phyloP scores from a whole-genome alignment of 2,797 vertebrate species.

The Delichon dasypus region DNA sequence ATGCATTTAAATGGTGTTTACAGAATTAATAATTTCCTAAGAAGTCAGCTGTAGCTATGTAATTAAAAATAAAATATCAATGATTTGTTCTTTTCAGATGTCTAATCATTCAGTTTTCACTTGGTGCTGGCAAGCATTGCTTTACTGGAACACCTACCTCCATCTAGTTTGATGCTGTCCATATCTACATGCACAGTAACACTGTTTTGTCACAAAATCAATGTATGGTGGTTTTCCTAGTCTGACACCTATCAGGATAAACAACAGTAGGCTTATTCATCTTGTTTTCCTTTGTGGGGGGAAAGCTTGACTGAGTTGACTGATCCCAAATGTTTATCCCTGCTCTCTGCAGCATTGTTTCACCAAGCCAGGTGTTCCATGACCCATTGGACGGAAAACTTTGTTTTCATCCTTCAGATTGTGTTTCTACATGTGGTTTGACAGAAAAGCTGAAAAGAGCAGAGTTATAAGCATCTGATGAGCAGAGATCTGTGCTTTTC shows the following conservation, averaged over 20 bases:
- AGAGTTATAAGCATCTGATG: background rate
- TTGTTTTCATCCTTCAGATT: background rate
- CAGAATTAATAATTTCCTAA: background rate
- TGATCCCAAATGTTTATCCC: background rate
- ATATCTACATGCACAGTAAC: background rate
- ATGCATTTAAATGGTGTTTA: background rate
- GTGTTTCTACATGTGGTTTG: background rate
- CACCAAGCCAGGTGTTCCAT: background rate
- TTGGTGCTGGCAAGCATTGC: background rate
- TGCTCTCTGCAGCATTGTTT: background rate
- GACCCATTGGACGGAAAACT: background rate
- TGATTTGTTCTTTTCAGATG: background rate
- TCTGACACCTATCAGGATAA: background rate
- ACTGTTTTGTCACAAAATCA: background rate
- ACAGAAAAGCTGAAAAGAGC: background rate
- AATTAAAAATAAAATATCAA: background rate
- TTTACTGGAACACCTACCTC: background rate
- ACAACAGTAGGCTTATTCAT: background rate
- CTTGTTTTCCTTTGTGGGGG: background rate
- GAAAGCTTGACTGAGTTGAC: background rate
- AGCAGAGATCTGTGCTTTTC: background rate
- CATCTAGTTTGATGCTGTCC: background rate
- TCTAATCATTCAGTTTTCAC: background rate
- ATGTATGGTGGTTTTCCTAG: background rate
- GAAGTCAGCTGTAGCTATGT: background rate